Conservation (phyloP, 2,888 invertebrate genomes). For the Podotricha telesiphe region DNA sequence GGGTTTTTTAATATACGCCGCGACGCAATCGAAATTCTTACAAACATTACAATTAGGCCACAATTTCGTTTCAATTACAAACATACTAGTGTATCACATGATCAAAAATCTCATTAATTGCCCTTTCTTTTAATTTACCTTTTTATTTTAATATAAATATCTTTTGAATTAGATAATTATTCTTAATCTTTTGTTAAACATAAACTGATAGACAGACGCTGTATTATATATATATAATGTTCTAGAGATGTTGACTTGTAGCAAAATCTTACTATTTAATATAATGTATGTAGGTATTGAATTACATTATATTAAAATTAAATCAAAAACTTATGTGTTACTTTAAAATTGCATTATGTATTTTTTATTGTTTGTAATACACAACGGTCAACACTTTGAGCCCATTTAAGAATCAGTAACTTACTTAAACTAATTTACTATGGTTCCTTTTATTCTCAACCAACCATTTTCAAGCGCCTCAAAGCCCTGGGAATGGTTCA, state of each 20-base stretch:
- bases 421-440: too few species aligned
- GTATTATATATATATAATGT: constrained; percentile 24
- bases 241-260: constrained; percentile 7
- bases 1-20: neutral
- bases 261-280: neutral
- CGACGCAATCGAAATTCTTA: constrained; percentile 32
- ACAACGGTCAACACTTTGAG: too few species aligned
- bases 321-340: too few species aligned
- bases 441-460: too few species aligned
- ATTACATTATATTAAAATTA: too few species aligned
- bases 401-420: too few species aligned
- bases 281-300: too few species aligned
- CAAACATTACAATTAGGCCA: constrained; percentile 64
- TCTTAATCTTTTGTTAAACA: neutral
- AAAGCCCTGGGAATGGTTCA: too few species aligned
- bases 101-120: constrained; percentile 67
- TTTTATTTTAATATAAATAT: constrained; percentile 3
- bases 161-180: neutral
- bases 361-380: too few species aligned
- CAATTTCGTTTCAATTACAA: constrained; percentile 59
- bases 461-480: too few species aligned
- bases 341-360: too few species aligned
- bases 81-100: constrained; percentile 65
- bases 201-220: neutral
- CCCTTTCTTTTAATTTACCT: constrained; percentile 48